Percentiles rank a stretch among this genome's conserved stretches.
Evolutionary conservation across 2,797 vertebrate species (phyloP).

Genomic region (Acanthis flammea): DNA sequence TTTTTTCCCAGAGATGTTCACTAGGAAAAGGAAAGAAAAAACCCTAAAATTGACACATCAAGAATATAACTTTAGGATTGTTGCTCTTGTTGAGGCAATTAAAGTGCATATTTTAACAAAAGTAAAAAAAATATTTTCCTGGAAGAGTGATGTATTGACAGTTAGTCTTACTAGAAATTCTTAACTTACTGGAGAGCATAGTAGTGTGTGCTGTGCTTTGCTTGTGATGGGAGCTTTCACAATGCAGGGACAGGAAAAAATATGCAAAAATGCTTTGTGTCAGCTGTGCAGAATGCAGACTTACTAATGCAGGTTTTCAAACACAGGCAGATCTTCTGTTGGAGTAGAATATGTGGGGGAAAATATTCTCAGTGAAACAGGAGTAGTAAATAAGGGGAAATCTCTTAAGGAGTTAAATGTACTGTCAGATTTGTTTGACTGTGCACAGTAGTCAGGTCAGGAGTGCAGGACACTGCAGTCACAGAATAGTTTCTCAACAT

Average conservation of each 20-base stretch:
- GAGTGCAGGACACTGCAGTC: neutral
- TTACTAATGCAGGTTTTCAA: neutral
- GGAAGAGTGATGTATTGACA: neutral
- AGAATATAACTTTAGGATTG: neutral
- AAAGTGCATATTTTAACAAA: neutral
- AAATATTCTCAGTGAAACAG: neutral
- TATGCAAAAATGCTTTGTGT: neutral
- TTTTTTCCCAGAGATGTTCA: neutral
- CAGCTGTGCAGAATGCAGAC: neutral
- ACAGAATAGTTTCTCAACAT: neutral
- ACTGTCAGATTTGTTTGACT: neutral
- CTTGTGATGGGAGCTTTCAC: neutral
- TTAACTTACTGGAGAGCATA: neutral
- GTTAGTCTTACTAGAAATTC: neutral
- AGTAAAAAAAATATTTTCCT: neutral
- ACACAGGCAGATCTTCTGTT: neutral
- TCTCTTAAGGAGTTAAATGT: neutral
- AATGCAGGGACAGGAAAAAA: neutral
- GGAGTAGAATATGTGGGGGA: neutral
- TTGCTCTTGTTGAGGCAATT: neutral
- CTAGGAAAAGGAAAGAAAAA: neutral
- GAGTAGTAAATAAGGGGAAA: neutral
- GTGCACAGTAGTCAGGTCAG: neutral
- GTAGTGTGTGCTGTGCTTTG: neutral
- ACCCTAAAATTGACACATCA: neutral